Conservation (phyloP, 2,113 vertebrate species). For the Percopsis transmontana region DNA sequence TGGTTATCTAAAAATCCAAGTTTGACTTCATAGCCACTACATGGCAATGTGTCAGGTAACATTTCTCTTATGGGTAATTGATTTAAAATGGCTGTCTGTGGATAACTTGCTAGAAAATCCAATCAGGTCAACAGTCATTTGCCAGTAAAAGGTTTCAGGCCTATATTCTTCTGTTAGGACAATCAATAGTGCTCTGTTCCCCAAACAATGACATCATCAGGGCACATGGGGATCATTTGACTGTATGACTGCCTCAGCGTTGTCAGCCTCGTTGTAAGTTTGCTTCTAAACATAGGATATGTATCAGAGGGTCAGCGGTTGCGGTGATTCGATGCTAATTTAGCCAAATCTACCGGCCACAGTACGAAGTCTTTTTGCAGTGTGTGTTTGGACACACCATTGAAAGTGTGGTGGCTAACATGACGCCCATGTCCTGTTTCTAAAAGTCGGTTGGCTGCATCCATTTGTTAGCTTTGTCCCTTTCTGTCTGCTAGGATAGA, state of each 20-base stretch:
- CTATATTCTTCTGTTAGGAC: slow-evolving; percentile 21
- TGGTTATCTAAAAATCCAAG: too few species aligned
- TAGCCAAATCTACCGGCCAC: too few species aligned
- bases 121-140: neutral
- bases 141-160: neutral
- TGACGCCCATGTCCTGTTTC: too few species aligned
- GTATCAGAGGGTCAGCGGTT: neutral
- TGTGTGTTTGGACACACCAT: too few species aligned
- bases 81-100: neutral
- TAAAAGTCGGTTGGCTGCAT: too few species aligned
- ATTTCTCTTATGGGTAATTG: neutral
- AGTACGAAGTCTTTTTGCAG: too few species aligned
- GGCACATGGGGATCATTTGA: neutral
- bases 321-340: neutral
- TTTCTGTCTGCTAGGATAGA: too few species aligned
- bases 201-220: slow-evolving; percentile 38
- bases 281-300: neutral
- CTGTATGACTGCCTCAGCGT: neutral
- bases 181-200: slow-evolving; percentile 53
- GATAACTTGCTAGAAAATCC: neutral
- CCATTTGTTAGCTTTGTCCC: too few species aligned
- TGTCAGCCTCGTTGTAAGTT: neutral
- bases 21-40: too few species aligned
- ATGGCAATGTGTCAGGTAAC: too few species aligned
- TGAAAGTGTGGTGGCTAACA: too few species aligned